Conservation (phyloP, 2,113 vertebrate genomes). For the Burhinus oedicnemus region DNA sequence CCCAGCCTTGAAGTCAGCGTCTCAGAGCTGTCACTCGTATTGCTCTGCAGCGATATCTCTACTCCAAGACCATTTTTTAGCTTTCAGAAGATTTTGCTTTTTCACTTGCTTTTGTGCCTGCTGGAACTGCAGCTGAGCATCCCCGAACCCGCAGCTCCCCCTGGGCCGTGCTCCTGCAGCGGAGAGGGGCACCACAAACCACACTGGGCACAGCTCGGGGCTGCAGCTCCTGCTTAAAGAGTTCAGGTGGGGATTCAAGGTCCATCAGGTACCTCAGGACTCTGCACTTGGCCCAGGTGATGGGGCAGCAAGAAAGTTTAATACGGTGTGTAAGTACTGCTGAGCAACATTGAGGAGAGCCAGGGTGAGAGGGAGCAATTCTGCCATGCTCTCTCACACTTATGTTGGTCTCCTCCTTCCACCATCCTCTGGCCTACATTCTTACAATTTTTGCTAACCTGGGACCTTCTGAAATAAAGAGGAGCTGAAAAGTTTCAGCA, state of each 20-base stretch:
- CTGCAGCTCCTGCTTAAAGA: background rate
- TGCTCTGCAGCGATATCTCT: background rate
- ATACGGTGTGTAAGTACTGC: accelerated
- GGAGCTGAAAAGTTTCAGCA: background rate
- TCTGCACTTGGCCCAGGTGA: background rate
- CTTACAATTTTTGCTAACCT: background rate
- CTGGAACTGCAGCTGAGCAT: background rate
- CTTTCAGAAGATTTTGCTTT: background rate
- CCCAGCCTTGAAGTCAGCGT: background rate
- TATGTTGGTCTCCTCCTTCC: background rate
- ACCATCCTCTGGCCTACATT: background rate
- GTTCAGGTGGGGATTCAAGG: background rate
- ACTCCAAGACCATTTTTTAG: background rate
- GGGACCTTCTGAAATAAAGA: background rate
- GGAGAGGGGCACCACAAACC: background rate
- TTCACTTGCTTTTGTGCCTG: background rate
- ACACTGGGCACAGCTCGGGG: accelerated
- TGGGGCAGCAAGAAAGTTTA: background rate
- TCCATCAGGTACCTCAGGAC: background rate
- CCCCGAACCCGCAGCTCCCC: background rate
- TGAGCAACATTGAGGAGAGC: accelerated
- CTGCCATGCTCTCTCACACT: background rate
- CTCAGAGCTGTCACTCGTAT: background rate
- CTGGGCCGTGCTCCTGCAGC: background rate
- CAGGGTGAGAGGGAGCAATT: background rate